A percentile compares a stretch with the other conserved stretches of the same genome.
phyloP scores from a whole-genome alignment of 2,888 invertebrate species.

The Limnephilus auricula region DNA sequence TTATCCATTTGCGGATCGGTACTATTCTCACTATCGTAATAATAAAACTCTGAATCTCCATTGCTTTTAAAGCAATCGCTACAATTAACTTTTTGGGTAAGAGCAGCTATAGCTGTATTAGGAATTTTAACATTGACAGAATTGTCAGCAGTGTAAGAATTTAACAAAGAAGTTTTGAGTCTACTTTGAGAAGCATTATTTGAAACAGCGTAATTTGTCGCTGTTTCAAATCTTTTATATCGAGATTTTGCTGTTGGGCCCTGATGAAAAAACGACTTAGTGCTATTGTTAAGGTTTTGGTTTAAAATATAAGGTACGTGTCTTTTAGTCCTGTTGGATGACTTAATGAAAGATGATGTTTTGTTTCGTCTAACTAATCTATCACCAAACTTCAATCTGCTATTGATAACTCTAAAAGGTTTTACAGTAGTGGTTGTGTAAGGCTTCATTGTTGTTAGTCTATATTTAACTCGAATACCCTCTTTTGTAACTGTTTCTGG shows the following conservation, averaged over 20 bases:
- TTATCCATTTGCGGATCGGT: slow-evolving; percentile 62
- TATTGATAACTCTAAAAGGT: background rate
- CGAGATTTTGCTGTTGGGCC: slow-evolving; percentile 10
- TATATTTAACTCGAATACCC: background rate
- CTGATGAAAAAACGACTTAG: background rate
- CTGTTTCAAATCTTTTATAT: slow-evolving; percentile 18
- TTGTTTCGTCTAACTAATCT: slow-evolving; percentile 26
- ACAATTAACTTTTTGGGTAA: slow-evolving; percentile 40
- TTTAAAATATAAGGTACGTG: background rate
- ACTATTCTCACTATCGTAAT: slow-evolving; percentile 65
- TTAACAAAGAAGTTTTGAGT: slow-evolving; percentile 46
- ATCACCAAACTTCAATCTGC: slow-evolving; percentile 10
- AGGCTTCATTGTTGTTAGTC: background rate
- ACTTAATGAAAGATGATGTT: background rate
- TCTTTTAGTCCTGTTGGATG: slow-evolving; percentile 24
- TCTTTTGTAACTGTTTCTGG: background rate
- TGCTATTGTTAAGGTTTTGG: background rate
- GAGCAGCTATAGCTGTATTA: background rate
- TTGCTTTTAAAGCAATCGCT: slow-evolving; percentile 53
- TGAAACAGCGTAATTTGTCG: background rate
- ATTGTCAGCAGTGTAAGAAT: slow-evolving; percentile 29
- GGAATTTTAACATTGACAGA: background rate
- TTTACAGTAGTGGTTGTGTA: background rate
- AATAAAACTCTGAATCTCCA: slow-evolving; percentile 65
- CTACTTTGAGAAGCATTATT: slow-evolving; percentile 24